phyloP scores from a whole-genome alignment of 2,888 invertebrate genomes.

The Drosophila neoperkinsi region DNA sequence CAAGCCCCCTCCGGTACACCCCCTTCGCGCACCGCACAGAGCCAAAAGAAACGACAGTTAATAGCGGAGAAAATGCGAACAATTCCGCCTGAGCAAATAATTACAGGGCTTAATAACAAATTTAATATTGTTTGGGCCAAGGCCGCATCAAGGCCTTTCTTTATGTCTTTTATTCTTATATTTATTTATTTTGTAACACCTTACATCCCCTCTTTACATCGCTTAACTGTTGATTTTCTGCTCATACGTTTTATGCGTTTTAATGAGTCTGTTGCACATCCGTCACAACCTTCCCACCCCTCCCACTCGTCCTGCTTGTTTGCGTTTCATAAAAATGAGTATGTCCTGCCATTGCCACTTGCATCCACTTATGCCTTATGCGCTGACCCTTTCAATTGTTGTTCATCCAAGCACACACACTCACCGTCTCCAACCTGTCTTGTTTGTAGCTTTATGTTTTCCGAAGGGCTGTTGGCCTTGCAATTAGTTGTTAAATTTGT shows the following conservation, averaged over 20 bases:
- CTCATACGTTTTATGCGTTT: conserved; percentile 72
- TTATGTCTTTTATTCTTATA: conserved; percentile 2
- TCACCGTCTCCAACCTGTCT: conserved; percentile 4
- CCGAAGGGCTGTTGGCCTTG: conserved; percentile 76
- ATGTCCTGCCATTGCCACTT: conserved; percentile 34
- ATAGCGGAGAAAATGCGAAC: conserved; percentile 66
- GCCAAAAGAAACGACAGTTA: conserved; percentile 44
- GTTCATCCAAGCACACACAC: conserved; percentile 27
- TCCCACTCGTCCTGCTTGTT: conserved; percentile 25
- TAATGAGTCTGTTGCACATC: conserved; percentile 62
- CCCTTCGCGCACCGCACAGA: background rate
- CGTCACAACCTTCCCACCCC: background rate
- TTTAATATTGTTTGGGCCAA: conserved; percentile 70
- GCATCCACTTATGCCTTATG: conserved; percentile 21
- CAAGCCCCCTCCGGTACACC: background rate
- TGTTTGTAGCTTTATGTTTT: conserved; percentile 53
- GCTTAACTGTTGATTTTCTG: conserved; percentile 61
- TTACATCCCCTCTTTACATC: background rate
- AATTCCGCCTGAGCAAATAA: conserved; percentile 73
- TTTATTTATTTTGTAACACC: conserved; percentile 10
- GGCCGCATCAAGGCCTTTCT: conserved; percentile 35
- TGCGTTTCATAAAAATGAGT: conserved; percentile 69
- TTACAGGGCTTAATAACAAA: conserved; percentile 80
- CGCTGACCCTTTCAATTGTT: conserved; percentile 58
- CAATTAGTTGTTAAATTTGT: conserved; percentile 66